These are phyloP conservation scores for Drosophila tanythrix DNA, from an alignment of 2,888 invertebrate species.

Conservation along the genomic window DNA sequence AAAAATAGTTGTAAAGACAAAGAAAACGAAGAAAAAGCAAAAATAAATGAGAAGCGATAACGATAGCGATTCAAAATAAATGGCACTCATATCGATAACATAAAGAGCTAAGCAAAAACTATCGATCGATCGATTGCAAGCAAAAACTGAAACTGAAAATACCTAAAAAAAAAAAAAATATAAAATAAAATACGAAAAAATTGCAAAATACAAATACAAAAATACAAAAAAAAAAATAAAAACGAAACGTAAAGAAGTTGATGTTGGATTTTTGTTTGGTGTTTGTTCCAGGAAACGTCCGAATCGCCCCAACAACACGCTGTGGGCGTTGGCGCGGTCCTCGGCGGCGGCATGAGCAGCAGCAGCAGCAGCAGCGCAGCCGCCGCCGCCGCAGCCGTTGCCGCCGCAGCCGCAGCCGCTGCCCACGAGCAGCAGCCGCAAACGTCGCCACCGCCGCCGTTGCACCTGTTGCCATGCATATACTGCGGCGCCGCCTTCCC, in stretches of 20 bases:
- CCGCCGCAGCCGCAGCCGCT: constrained; percentile 59
- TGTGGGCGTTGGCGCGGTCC: constrained; percentile 85
- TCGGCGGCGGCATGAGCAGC: constrained; percentile 69
- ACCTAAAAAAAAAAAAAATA: constrained; percentile 45
- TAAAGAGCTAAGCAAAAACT: constrained; percentile 55
- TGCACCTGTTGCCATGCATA: constrained; percentile 91
- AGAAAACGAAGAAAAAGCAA: constrained; percentile 77
- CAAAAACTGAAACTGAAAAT: constrained; percentile 75
- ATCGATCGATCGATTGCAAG: constrained; percentile 70
- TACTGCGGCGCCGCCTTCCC: constrained; percentile 95
- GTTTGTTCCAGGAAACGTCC: constrained; percentile 92
- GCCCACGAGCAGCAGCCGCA: constrained; percentile 77
- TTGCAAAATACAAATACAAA: constrained; percentile 86
- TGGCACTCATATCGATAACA: constrained; percentile 58
- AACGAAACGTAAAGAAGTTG: constrained; percentile 89
- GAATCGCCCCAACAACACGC: constrained; percentile 88
- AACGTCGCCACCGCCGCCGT: constrained; percentile 62
- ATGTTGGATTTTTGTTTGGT: constrained; percentile 93
- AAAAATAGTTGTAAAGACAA: constrained; percentile 64
- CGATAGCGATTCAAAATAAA: constrained; percentile 34
- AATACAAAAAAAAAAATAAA: constrained; percentile 61
- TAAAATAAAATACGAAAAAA: constrained; percentile 84
- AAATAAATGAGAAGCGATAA: constrained; percentile 66
- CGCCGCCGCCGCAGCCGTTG: constrained; percentile 61
- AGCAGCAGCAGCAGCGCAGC: constrained; percentile 72